Conservation (phyloP, 2,113 vertebrate species). For the Gopherus evgoodei region DNA sequence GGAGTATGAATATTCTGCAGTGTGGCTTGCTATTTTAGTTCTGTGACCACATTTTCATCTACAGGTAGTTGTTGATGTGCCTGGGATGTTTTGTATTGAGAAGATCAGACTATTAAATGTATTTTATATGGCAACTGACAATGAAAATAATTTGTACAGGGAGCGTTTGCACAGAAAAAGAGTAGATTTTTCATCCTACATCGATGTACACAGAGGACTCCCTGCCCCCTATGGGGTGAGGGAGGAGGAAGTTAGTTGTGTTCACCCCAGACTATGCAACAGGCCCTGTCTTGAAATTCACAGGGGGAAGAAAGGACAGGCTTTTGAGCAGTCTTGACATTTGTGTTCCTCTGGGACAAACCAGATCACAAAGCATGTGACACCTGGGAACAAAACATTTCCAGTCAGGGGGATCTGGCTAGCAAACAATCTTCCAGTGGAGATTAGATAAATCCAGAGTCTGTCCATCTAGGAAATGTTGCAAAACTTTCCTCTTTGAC, state of each 20-base stretch:
- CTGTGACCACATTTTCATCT: not conserved
- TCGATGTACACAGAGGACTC: not conserved
- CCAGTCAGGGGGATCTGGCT: not conserved
- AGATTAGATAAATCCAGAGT: not conserved
- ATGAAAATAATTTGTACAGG: not conserved
- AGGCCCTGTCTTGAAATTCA: not conserved
- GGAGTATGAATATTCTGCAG: not conserved
- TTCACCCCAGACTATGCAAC: accelerated
- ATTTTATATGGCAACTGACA: not conserved
- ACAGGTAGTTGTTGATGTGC: not conserved
- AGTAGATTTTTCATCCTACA: not conserved
- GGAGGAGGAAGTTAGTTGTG: not conserved
- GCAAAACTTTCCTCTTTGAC: not conserved
- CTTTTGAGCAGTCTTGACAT: not conserved
- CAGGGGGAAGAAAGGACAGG: not conserved
- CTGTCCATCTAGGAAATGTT: not conserved
- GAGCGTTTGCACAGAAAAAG: not conserved
- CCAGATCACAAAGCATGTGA: not conserved
- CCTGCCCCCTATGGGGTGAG: not conserved
- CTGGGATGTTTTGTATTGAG: not conserved
- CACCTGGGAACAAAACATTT: not conserved
- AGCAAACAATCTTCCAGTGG: not conserved
- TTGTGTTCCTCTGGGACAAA: not conserved
- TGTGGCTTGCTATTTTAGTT: not conserved
- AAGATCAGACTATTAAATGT: not conserved